Percentiles rank a stretch among this genome's conserved stretches.
Evolutionary conservation across 2,888 invertebrate genomes (phyloP).

Genomic region (Ischnus inquisitorius): DNA sequence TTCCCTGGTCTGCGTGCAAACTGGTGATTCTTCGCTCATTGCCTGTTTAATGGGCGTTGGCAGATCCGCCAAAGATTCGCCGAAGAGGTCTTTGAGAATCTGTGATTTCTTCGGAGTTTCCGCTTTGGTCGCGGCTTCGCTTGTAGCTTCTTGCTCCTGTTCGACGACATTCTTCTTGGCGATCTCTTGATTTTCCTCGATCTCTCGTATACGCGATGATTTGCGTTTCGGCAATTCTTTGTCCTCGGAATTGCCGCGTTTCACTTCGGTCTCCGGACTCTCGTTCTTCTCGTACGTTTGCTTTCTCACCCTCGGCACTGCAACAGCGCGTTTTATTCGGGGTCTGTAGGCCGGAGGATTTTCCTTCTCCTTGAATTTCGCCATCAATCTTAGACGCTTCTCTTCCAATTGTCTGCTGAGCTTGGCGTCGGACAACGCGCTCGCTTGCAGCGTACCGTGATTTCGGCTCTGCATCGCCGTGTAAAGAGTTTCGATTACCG

Average conservation of each 20-base stretch:
- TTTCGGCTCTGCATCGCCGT: slow-evolving; percentile 49
- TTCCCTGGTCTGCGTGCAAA: not conserved
- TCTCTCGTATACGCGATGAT: not conserved
- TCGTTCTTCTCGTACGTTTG: not conserved
- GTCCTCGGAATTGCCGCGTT: not conserved
- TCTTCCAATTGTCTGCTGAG: slow-evolving; percentile 76
- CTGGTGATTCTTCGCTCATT: not conserved
- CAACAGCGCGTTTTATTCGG: slow-evolving; percentile 52
- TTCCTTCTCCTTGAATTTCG: slow-evolving; percentile 73
- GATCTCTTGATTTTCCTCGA: slow-evolving; percentile 8
- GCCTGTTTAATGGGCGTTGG: not conserved
- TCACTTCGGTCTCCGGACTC: not conserved
- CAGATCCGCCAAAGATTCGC: slow-evolving; percentile 11
- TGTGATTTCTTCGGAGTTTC: slow-evolving; percentile 32
- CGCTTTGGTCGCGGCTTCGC: not conserved
- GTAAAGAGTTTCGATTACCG: slow-evolving; percentile 28
- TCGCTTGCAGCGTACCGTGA: slow-evolving; percentile 5
- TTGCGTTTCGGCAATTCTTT: slow-evolving; percentile 1
- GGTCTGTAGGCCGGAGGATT: slow-evolving; percentile 37
- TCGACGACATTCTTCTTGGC: not conserved
- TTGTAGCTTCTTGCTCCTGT: not conserved
- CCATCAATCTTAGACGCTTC: slow-evolving; percentile 78
- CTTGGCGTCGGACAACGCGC: slow-evolving; percentile 63
- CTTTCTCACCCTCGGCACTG: slow-evolving; percentile 36
- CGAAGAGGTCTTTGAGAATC: slow-evolving; percentile 36